Percentiles rank a stretch among this genome's conserved stretches.
Conservation (phyloP, 2,888 invertebrate species). For the Coenonympha glycerion region DNA sequence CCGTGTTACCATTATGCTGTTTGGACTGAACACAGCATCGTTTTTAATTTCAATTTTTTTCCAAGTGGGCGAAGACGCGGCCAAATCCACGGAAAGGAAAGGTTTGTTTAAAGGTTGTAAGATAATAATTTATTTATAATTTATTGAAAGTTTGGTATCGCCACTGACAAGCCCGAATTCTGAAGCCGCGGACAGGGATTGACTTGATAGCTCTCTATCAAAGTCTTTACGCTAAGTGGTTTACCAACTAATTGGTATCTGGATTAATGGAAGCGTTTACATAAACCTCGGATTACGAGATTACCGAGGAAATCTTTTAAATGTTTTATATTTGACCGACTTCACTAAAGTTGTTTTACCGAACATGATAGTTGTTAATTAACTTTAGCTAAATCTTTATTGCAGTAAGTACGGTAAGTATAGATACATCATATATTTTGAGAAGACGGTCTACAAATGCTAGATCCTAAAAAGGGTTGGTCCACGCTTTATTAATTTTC, state of each 20-base stretch:
- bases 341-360: not conserved
- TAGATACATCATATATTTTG: too few relatives aligned
- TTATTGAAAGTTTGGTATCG: not conserved
- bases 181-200: conserved; percentile 17
- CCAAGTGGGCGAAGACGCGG: too few relatives aligned
- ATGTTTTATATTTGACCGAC: conserved; percentile 24
- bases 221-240: conserved; percentile 48
- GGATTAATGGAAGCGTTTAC: conserved; percentile 58
- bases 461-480: too few relatives aligned
- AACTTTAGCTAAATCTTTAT: too few relatives aligned
- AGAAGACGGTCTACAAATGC: too few relatives aligned
- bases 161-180: conserved; percentile 5
- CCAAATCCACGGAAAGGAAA: too few relatives aligned
- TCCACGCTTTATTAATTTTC: too few relatives aligned
- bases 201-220: conserved; percentile 16
- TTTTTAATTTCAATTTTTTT: too few relatives aligned
- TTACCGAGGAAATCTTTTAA: conserved; percentile 32
- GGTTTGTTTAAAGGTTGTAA: not conserved
- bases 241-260: conserved; percentile 62
- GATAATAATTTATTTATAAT: not conserved
- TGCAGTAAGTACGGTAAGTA: too few relatives aligned
- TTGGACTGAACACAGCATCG: too few relatives aligned
- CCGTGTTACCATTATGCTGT: too few relatives aligned
- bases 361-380: too few relatives aligned
- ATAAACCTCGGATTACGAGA: conserved; percentile 45